Evolutionary conservation across 2,888 invertebrate species (phyloP).

Genomic region (Meiosimyza decipiens): DNA sequence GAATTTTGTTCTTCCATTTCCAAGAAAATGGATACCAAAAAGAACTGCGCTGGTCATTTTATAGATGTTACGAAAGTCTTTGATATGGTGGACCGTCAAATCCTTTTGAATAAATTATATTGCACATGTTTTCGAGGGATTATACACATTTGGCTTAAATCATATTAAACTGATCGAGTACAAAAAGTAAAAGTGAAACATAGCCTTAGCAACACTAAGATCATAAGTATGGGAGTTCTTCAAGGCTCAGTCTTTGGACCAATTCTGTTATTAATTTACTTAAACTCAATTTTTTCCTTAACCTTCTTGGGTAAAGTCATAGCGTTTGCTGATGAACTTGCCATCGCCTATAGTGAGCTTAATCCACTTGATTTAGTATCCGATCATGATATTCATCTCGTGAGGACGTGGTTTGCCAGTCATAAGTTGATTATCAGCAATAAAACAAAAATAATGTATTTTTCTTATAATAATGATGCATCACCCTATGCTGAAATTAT

Average conservation of each 20-base stretch:
- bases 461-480: no score
- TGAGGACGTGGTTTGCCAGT: no score
- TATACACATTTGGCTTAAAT: slow-evolving; percentile 8
- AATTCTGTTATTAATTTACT: slow-evolving; percentile 3
- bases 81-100: slow-evolving; percentile 8
- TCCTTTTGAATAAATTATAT: slow-evolving; percentile 2
- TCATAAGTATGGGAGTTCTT: neutral
- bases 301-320: neutral
- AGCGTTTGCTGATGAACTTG: slow-evolving; percentile 19
- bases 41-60: neutral
- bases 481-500: no score
- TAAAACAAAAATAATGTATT: no score
- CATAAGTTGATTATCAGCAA: no score
- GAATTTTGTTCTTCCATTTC: no score
- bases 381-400: no score
- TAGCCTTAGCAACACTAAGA: neutral
- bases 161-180: neutral
- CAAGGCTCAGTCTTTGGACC: slow-evolving; percentile 25
- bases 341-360: no score
- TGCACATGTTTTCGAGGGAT: slow-evolving; percentile 7
- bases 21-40: no score
- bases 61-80: slow-evolving; percentile 16
- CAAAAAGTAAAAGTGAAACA: neutral
- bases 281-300: slow-evolving; percentile 9
- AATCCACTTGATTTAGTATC: no score